Evolutionary conservation across 30 jellyfish, hydroid and myxozoan species (phyloP), one percentile per base, ranked within the genome.

Genomic region (Morbakka virulenta): DNA sequence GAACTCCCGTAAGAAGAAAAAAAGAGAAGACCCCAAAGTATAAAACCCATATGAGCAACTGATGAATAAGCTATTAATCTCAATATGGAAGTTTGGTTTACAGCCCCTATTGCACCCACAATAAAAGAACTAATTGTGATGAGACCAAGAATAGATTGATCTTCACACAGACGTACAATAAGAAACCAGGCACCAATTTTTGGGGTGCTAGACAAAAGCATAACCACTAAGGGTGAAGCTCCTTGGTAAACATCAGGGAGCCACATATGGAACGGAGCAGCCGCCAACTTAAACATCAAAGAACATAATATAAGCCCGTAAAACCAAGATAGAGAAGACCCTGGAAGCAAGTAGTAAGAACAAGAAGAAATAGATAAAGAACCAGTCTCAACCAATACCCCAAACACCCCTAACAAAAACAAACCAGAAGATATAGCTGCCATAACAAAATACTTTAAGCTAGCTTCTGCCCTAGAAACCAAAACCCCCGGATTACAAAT

Each of bases 161-260:
- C 23, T 3, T 61, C 80, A 4, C 3, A 76, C 25, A 76, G 1
- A 0, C 1, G 2, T 9, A 62, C 22, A 2, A 76, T 26, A 20
- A 61, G 61, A 3, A 31, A 35, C 24, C 61, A 28, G 2, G 63
- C 28, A 33, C 87, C 48, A 27, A 76, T 27, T 35, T 76, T 76
- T 22, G 92, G 92, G 1, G 70, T 33, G 6, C 52, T 32, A 0
- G 77, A 52, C 26, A 80, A 26, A 14, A 69, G 25, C 2, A 26
- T 1, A 3, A 80, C 4, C 2, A 32, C 17, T 20, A 22, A 25
- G 12, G 33, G 11, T 31, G 87, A 78, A 21, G 69, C 0, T 9
- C 92, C 92, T 32, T 80, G 87, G 57, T 80, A 80, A 1, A 80
- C 67, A 69, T 80, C 92, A 27, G 92, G 82, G 3, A 52, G 28